A percentile compares a stretch with the other conserved stretches of the same genome.
phyloP scores from a whole-genome alignment of 2,797 vertebrate species.

The Nyctibius grandis region DNA sequence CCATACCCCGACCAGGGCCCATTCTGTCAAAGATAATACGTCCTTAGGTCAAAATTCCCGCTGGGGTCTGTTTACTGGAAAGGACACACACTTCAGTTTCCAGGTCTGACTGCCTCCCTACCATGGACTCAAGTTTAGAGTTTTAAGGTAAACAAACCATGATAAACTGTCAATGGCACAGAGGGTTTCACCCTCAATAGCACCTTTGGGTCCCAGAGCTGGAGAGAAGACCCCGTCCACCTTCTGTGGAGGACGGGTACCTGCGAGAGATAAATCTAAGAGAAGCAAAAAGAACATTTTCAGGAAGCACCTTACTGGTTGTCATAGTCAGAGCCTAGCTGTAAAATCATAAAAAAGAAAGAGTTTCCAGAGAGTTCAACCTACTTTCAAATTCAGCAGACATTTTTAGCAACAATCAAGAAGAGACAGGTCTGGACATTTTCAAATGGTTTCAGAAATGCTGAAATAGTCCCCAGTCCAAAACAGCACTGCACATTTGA shows the following conservation, averaged over 20 bases:
- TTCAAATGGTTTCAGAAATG: neutral
- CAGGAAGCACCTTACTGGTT: neutral
- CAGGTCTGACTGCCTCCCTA: neutral
- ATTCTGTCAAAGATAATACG: neutral
- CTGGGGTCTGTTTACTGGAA: neutral
- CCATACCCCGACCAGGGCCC: neutral
- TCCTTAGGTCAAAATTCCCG: neutral
- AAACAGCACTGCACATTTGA: neutral
- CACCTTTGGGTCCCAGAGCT: neutral
- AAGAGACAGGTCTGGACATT: neutral
- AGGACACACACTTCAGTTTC: neutral
- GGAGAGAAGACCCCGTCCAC: neutral
- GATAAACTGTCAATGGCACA: neutral
- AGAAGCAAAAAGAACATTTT: neutral
- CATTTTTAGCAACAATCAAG: neutral
- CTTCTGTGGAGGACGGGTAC: neutral
- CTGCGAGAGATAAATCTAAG: neutral
- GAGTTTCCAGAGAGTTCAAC: neutral
- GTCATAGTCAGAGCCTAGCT: neutral
- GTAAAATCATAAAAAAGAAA: neutral
- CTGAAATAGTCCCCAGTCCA: neutral
- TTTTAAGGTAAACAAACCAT: neutral
- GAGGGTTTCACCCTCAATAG: neutral
- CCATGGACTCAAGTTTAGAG: neutral
- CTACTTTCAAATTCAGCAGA: slow-evolving; percentile 12